These are phyloP conservation scores for Panthera uncia DNA, from an alignment of 2,113 vertebrate species.

Conservation along the genomic window DNA sequence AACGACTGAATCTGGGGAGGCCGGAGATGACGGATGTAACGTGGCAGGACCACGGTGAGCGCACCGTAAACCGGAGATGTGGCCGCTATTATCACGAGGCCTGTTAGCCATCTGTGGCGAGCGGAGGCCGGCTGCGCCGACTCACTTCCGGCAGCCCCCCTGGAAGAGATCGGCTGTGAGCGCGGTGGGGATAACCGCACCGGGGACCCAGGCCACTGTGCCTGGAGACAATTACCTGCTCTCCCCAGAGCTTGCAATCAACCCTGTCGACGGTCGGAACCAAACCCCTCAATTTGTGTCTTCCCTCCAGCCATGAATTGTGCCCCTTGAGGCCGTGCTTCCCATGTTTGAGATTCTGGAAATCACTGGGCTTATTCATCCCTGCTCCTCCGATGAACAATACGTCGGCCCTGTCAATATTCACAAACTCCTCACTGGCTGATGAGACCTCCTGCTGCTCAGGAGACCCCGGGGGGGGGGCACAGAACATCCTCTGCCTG, in stretches of 20 bases:
- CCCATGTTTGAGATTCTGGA: neutral
- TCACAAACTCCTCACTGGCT: neutral
- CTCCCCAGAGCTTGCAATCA: neutral
- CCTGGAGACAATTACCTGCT: neutral
- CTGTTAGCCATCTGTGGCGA: accelerated
- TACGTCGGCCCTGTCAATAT: neutral
- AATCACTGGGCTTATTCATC: neutral
- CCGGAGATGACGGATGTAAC: accelerated
- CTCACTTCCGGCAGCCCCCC: neutral
- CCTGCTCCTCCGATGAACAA: neutral
- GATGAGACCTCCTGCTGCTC: neutral
- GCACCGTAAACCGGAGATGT: accelerated
- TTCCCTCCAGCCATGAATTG: neutral
- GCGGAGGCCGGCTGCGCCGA: neutral
- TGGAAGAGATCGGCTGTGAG: accelerated
- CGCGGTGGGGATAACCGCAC: neutral
- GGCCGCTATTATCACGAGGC: accelerated
- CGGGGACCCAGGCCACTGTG: neutral
- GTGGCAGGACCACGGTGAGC: accelerated
- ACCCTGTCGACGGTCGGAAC: neutral
- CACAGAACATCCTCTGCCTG: neutral
- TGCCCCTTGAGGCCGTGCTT: neutral
- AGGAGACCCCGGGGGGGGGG: neutral
- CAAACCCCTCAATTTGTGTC: neutral
- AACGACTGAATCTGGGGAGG: accelerated